phyloP scores from a whole-genome alignment of 2,113 vertebrate species.

The Muscicapa adusta region DNA sequence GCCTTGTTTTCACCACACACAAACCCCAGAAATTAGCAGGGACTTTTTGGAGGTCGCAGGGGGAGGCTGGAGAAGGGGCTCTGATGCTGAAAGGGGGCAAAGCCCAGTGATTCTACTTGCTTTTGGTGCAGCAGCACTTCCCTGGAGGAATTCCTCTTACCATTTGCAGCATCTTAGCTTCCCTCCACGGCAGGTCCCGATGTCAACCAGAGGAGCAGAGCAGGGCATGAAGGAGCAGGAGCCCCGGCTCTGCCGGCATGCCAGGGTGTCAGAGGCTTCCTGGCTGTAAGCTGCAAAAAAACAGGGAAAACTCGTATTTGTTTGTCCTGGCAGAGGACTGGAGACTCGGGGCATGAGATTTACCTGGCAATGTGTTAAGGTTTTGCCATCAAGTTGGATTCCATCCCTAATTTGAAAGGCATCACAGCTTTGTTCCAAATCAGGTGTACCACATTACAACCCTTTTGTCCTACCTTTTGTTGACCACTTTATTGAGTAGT shows the following conservation, averaged over 20 bases:
- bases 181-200: slow-evolving; percentile 7
- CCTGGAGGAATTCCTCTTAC: background rate
- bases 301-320: background rate
- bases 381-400: background rate
- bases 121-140: background rate
- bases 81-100: accelerated
- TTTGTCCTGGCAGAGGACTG: background rate
- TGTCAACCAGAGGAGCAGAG: background rate
- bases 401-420: background rate
- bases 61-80: background rate
- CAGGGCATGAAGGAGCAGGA: background rate
- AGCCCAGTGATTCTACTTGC: accelerated
- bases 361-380: accelerated
- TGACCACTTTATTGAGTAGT: no score
- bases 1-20: background rate
- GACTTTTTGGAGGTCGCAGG: accelerated
- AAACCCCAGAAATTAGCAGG: background rate
- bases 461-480: no score
- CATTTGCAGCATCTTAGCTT: slow-evolving; percentile 59
- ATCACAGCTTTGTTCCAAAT: background rate
- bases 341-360: accelerated
- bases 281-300: slow-evolving; percentile 23
- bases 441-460: background rate
- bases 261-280: background rate
- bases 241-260: background rate